Conservation (phyloP, 92 coral and sea anemone species). For the Epizoanthus rinbou region DNA sequence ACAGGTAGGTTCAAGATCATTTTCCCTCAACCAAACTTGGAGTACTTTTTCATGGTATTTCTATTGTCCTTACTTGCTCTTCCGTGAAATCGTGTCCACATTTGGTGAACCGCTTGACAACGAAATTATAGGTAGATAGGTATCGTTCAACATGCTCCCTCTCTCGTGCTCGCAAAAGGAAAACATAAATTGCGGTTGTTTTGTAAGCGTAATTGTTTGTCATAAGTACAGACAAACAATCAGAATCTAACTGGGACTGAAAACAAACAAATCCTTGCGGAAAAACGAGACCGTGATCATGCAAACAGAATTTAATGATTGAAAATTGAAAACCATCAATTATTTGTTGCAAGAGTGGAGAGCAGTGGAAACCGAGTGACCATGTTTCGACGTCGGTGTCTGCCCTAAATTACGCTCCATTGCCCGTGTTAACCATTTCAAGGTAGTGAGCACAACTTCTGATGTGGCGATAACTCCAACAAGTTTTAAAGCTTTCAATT, state of each 20-base stretch:
- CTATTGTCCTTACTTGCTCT: slow-evolving; percentile 9
- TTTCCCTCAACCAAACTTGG: background rate
- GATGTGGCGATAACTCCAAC: background rate
- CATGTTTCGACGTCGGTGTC: background rate
- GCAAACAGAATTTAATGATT: background rate
- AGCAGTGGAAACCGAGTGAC: background rate
- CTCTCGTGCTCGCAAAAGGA: background rate
- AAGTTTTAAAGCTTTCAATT: background rate
- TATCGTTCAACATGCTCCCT: background rate
- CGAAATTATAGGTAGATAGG: background rate
- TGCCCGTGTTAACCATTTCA: background rate
- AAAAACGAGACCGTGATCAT: background rate
- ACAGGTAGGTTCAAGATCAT: slow-evolving; percentile 34
- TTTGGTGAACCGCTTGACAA: background rate
- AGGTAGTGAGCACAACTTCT: slow-evolving; percentile 9
- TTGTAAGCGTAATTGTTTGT: slow-evolving; percentile 37
- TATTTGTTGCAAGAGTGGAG: background rate
- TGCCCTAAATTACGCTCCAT: slow-evolving; percentile 9
- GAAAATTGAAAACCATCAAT: background rate
- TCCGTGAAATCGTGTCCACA: slow-evolving; percentile 19
- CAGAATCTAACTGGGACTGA: background rate
- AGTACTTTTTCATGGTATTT: slow-evolving; percentile 14
- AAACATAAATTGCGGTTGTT: slow-evolving; percentile 18
- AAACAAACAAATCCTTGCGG: slow-evolving; percentile 26
- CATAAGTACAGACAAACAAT: slow-evolving; percentile 5